Evolutionary conservation across 2,113 vertebrate genomes (phyloP).

Genomic region (Protobothrops flavoviridis): DNA sequence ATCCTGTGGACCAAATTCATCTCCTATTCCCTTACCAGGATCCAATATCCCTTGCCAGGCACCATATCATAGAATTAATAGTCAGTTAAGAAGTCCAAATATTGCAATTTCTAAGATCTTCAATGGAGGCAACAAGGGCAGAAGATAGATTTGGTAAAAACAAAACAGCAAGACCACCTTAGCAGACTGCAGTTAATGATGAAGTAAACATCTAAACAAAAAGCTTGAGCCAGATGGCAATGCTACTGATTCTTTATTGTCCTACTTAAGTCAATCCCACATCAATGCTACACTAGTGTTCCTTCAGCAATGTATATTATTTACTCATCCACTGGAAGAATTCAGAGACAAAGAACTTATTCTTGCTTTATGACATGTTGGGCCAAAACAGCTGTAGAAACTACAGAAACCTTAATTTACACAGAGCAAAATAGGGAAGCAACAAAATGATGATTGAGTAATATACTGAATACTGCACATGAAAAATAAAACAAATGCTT

Average conservation of each 20-base stretch:
- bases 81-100: background rate
- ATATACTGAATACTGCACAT: background rate
- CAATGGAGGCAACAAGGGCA: background rate
- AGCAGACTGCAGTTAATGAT: background rate
- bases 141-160: background rate
- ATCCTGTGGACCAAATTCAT: background rate
- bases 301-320: background rate
- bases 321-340: background rate
- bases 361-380: background rate
- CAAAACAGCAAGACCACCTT: background rate
- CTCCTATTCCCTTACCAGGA: background rate
- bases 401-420: background rate
- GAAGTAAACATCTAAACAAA: background rate
- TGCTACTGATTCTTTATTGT: background rate
- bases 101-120: no score
- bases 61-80: background rate
- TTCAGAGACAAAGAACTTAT: background rate
- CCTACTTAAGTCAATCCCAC: background rate
- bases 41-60: background rate
- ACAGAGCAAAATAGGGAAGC: background rate
- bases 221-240: background rate
- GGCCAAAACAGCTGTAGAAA: background rate
- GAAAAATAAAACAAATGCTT: background rate
- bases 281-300: no score
- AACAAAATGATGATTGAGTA: background rate